Base-by-base conservation (phyloP, 2,797 vertebrate species). In the Pempheris klunzingeri region DNA sequence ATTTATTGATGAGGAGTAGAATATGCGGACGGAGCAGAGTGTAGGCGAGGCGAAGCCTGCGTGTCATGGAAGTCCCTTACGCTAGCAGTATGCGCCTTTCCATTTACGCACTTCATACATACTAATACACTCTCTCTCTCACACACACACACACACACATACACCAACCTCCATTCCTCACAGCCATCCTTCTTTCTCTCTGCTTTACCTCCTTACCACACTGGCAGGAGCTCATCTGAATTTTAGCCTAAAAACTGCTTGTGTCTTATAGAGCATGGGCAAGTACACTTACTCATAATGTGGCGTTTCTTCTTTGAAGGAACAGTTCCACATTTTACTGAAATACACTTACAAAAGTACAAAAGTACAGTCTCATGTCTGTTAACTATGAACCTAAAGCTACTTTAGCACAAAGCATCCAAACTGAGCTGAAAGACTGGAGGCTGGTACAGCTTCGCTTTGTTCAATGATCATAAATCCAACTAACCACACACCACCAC, bases 1-100 rank as follows among this genome's bases (percentile, higher is more conserved):
- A 93, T 93, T 92, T 94, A 93, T 94, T 94, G 91, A 92, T 93
- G 91, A 94, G 86, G 85, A 78, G 68, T 75, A 90, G 91, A 92
- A 90, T 91, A 91, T 90, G 89, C 84, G 71, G 88, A 90, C 77
- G 24, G 84, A 90, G 89, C 89, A 88, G 85, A 92, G 90, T 85
- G 83, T 79, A 89, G 87, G 90, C 80, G 87, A 91, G 87, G 80
- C 70, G 7, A 85, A 81, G 75, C 71, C 58, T 65, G 68, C 54
- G 62, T 91, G 88, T 87, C 73, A 76, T 86, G 90, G 84, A 93
- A 92, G 83, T 90, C 84, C 92, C 92, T 92, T 87, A 92, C 92
- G 89, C 88, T 80, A 80, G 93, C 92, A 94, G 88, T 91, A 92
- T 93, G 90, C 83, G 71, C 90, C 77, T 90, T 90, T 93, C 91